Evolutionary conservation across 2,797 vertebrate species (phyloP).

Genomic region (Lagorchestes hirsutus): DNA sequence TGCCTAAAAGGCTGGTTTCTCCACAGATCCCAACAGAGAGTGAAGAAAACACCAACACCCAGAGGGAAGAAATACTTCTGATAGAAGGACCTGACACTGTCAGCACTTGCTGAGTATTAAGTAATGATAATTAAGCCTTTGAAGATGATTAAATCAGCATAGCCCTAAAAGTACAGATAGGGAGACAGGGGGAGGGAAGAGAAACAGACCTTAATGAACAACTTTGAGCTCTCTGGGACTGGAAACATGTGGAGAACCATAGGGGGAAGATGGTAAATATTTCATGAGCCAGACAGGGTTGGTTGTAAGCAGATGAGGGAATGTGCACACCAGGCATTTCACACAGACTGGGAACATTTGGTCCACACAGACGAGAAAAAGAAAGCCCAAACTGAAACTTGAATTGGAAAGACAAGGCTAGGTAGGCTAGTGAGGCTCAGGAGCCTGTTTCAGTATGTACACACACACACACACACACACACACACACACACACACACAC

Average conservation of each 20-base stretch:
- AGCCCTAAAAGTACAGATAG: not conserved
- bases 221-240: not conserved
- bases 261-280: not conserved
- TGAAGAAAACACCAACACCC: not conserved
- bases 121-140: slow-evolving; percentile 1
- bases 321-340: not conserved
- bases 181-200: rapidly evolving
- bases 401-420: not conserved
- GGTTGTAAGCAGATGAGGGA: not conserved
- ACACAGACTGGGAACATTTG: not conserved
- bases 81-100: not conserved
- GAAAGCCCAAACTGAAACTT: not conserved
- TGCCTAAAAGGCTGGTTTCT: not conserved
- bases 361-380: not conserved
- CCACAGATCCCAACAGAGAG: not conserved
- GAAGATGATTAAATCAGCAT: not conserved
- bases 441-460: rapidly evolving
- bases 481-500: too few species aligned
- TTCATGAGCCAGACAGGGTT: too few species aligned
- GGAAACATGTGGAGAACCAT: not conserved
- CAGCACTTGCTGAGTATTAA: not conserved
- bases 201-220: not conserved
- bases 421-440: not conserved
- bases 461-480: too few species aligned
- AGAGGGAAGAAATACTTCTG: not conserved